Evolutionary conservation across 1,140 invertebrate genomes (phyloP).

Genomic region (Acromyrmex charruanus): DNA sequence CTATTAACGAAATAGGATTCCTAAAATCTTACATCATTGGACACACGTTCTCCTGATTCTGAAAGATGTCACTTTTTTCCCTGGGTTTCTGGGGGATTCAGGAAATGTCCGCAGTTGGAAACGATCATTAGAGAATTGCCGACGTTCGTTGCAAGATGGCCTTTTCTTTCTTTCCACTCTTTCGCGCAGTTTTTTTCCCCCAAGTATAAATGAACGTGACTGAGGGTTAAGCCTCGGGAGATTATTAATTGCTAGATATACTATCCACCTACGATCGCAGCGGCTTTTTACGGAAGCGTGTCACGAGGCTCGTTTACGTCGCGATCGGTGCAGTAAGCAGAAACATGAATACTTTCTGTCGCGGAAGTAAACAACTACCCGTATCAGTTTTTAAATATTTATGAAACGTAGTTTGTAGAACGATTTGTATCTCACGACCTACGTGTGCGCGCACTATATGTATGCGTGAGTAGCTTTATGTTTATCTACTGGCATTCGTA

Average conservation of each 20-base stretch:
- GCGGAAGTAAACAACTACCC: conserved; percentile 33
- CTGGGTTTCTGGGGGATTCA: neutral
- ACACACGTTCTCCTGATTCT: neutral
- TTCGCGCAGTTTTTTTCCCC: neutral
- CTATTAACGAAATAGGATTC: neutral
- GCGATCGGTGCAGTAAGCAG: conserved; percentile 22
- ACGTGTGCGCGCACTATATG: conserved; percentile 17
- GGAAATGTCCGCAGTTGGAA: neutral
- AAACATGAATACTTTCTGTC: conserved; percentile 39
- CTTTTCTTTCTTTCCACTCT: neutral
- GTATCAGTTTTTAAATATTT: conserved; percentile 58
- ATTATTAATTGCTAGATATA: conserved; percentile 51
- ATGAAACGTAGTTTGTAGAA: conserved; percentile 42
- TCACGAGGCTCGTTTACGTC: conserved; percentile 31
- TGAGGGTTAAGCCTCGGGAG: neutral
- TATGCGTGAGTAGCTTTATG: conserved; percentile 18
- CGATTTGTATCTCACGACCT: conserved; percentile 52
- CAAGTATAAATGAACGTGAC: neutral
- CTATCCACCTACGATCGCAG: neutral
- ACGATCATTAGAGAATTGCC: conserved; percentile 18
- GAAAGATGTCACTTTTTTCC: neutral
- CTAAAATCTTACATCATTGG: neutral
- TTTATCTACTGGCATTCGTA: conserved; percentile 6
- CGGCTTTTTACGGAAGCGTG: conserved; percentile 36
- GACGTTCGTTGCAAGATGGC: neutral